Evolutionary conservation across 2,888 invertebrate genomes (phyloP), one percentile per base, ranked within the genome.

Genomic region (Theristus sp.): DNA sequence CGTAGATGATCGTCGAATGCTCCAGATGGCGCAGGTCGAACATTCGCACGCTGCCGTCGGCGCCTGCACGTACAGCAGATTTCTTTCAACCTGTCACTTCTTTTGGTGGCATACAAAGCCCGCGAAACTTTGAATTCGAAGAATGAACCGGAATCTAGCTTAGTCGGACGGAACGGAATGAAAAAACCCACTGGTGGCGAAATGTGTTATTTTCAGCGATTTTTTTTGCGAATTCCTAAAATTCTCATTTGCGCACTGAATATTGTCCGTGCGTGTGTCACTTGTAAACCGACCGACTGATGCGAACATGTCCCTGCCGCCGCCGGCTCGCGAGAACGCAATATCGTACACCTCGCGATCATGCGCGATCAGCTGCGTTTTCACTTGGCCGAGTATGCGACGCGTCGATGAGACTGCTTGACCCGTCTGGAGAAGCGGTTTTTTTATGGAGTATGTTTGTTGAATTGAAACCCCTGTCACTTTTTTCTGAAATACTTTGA

Each of bases 341-440:
- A 98, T 96, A 77, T 98, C 98, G 75, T 96, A 98, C 10, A 98
- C 98, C 77, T 99, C 98, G 77, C 96, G 96, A 75, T 98, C 98
- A 75, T 98, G 98, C 62, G 96, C 96, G 69, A 98, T 98, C 24
- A 98, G 80, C 76, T 96, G 94, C 0, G 96, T 98, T 78, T 96
- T 93, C 0, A 98, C 96, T 77, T 93, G 67, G 26, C 70, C 72
- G 47, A 67, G 66, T 46, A 68, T 65, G 46, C 61, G 93, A 0
- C 94, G 94, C 0, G 89, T 86, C 2, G 94, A 93, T 66, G 87
- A 93, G 65, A 96, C 78, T 61, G 85, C 82, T 75, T 81, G 77
- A 17, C 79, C 79, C 2, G 80, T 80, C 79, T 79, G 68, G 53
- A 70, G 65, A n/a, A n/a, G n/a, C n/a, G n/a, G n/a, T n/a, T n/a